Base-by-base conservation (phyloP, 2,888 invertebrate genomes). In the Mimas tiliae region DNA sequence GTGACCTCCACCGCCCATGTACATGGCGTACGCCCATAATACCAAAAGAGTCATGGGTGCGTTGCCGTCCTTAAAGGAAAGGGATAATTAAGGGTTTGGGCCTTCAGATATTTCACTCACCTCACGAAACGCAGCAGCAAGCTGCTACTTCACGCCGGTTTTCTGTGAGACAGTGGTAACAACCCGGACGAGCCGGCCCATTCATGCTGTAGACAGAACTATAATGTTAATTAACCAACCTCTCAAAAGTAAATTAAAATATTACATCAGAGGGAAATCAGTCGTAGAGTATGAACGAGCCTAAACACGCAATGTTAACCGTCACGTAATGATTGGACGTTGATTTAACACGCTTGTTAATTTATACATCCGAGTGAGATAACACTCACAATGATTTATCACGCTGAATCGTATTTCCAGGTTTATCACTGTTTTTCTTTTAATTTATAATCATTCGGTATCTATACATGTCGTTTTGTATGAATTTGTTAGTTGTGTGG, bases 271-370 rank as follows among this genome's bases (percentile, higher is more conserved):
- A 38, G n/a, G 47, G n/a, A 33, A 52, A 58, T 19, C 11, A 16
- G 27, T 16, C 58, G 62, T 34, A n/a, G n/a, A 38, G 16, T 66
- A 66, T 66, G 65, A 66, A 66, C 62, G 33, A 51, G 27, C 50
- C 62, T 19, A 6, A 65, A 65, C 62, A 50, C 53, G 62, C 62
- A 33, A 64, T 64, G 66, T 64, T 62, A 52, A 62, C 55, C 50
- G 63, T 68, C 66, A 52, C 65, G 71, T 81, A 79, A 82, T 84
- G 88, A 88, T 84, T 83, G 82, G 84, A 83, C 80, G 81, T 82
- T 83, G 86, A 88, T 88, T 88, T 86, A 87, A 85, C 86, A 89
- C 83, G 89, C 83, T 77, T 83, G 87, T 85, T 88, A 87, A 87
- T 87, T 84, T 84, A 82, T 78, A 81, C 78, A 80, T 79, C 79